phyloP scores from a whole-genome alignment of 2,888 invertebrate species.

The Cylindroiulus punctatus region DNA sequence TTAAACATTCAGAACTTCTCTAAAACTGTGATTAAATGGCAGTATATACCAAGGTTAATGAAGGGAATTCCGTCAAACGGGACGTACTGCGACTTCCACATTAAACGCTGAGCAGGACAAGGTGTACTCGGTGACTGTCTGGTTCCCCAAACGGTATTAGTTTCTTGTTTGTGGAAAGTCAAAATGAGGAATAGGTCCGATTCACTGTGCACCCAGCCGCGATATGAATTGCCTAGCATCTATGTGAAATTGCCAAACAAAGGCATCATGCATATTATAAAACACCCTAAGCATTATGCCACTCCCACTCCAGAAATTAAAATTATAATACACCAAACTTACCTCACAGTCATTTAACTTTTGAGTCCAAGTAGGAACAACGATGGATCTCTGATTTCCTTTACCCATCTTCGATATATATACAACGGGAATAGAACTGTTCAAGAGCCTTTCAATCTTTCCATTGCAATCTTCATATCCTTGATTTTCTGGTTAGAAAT shows the following conservation, averaged over 20 bases:
- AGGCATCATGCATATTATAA: not conserved
- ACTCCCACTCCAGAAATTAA: not conserved
- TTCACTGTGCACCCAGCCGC: constrained; percentile 66
- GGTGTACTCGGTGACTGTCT: constrained; percentile 65
- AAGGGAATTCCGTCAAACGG: constrained; percentile 67
- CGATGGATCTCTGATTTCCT: not conserved
- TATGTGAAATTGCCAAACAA: constrained; percentile 59
- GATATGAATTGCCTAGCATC: constrained; percentile 66
- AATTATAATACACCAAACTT: not conserved
- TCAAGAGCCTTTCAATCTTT: not conserved
- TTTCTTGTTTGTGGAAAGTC: constrained; percentile 66
- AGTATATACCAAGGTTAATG: constrained; percentile 64
- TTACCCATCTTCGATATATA: not conserved
- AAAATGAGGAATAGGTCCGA: constrained; percentile 65
- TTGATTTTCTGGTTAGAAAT: not conserved
- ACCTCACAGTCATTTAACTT: constrained; percentile 23
- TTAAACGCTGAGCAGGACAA: constrained; percentile 65
- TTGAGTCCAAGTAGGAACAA: not conserved
- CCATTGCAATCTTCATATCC: not conserved
- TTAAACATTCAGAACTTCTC: not conserved
- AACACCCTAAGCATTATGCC: not conserved
- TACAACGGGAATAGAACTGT: not conserved
- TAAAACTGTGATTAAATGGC: not conserved
- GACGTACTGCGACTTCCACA: constrained; percentile 67
- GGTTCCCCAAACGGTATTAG: constrained; percentile 66